A percentile compares a stretch with the other conserved stretches of the same genome.
These are phyloP conservation scores for Mya arenaria DNA, from an alignment of 1,140 invertebrate species.

Conservation along the genomic window DNA sequence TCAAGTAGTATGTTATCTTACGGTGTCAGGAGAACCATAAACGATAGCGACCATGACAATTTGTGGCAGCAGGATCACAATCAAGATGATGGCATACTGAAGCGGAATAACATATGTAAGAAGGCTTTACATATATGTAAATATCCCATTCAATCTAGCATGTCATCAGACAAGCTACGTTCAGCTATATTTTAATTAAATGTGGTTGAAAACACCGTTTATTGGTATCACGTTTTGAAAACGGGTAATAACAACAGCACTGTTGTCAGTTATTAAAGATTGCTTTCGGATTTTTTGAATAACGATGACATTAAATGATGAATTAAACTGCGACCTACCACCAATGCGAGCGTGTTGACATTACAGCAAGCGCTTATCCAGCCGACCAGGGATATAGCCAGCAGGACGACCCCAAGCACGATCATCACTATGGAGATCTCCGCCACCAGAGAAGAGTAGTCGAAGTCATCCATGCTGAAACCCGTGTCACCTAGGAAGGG, in stretches of 20 bases:
- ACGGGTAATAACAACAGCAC: not conserved
- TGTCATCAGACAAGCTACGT: not conserved
- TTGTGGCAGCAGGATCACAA: not conserved
- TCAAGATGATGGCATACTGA: constrained; percentile 8
- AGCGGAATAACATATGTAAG: not conserved
- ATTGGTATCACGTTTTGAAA: not conserved
- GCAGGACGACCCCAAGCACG: not conserved
- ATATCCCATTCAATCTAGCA: not conserved
- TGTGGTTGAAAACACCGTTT: not conserved
- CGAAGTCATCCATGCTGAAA: not conserved
- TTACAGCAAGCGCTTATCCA: constrained; percentile 2
- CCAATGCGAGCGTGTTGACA: not conserved
- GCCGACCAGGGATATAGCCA: constrained; percentile 7
- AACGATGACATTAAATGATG: not conserved
- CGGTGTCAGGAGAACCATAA: not conserved
- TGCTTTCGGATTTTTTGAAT: not conserved
- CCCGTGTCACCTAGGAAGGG: not conserved
- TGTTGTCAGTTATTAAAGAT: not conserved
- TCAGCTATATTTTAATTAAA: not conserved
- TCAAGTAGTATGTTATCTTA: no score
- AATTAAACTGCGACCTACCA: constrained; percentile 1
- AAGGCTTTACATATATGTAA: not conserved
- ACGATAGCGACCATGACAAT: not conserved
- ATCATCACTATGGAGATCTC: not conserved
- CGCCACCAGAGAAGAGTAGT: not conserved